A percentile compares a stretch with the other conserved stretches of the same genome.
phyloP scores from a whole-genome alignment of 2,888 invertebrate genomes.

The Altica lythri region DNA sequence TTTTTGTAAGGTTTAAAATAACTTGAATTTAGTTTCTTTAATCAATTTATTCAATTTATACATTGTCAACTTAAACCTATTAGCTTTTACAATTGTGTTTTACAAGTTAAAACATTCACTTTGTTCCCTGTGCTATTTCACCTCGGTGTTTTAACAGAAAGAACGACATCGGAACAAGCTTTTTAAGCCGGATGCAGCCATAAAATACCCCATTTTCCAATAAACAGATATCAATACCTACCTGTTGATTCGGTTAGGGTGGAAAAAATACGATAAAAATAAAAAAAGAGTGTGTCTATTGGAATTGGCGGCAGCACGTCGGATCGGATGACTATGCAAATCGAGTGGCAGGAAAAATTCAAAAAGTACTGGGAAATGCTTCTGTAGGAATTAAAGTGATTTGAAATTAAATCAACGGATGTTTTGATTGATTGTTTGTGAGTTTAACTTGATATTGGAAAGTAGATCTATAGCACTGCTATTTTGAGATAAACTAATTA shows the following conservation, averaged over 20 bases:
- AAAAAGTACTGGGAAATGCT: constrained; percentile 8
- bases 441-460: no score
- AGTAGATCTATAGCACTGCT: no score
- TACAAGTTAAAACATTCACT: no score
- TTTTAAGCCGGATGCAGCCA: constrained; percentile 53
- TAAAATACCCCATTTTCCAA: constrained; percentile 59
- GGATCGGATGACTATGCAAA: constrained; percentile 27
- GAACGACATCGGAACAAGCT: constrained; percentile 47
- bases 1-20: no score
- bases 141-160: constrained; percentile 32
- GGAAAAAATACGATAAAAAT: constrained; percentile 40
- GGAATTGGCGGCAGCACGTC: constrained; percentile 18
- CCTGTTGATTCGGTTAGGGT: constrained; percentile 54
- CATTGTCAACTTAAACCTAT: no score
- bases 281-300: constrained; percentile 21
- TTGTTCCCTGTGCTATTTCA: constrained; percentile 13
- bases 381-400: constrained; percentile 11
- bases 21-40: no score
- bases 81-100: no score
- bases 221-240: constrained; percentile 60
- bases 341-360: constrained; percentile 11
- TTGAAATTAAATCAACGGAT: constrained; percentile 16
- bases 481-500: no score
- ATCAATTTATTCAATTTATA: no score
- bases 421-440: constrained; percentile 1